Percentiles rank a stretch among this genome's conserved stretches.
Conservation (phyloP, 1,140 invertebrate genomes). For the Harpegnathos saltator region DNA sequence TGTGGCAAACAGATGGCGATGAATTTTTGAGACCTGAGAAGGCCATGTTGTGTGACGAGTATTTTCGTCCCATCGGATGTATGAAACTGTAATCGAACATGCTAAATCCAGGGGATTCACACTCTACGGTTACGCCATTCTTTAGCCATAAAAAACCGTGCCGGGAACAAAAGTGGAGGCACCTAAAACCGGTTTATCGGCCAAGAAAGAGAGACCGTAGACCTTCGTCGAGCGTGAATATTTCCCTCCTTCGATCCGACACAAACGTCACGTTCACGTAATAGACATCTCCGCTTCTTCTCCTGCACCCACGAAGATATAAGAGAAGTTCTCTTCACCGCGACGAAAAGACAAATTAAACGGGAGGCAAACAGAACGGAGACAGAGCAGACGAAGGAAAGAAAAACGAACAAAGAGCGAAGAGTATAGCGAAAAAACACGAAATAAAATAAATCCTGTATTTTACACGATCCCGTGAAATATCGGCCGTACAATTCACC, state of each 20-base stretch:
- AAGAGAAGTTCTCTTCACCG: too few relatives aligned
- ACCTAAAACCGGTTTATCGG: conserved; percentile 28
- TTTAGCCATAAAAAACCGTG: conserved; percentile 7
- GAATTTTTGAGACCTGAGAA: too few relatives aligned
- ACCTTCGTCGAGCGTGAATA: neutral
- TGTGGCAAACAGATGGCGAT: too few relatives aligned
- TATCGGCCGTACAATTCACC: too few relatives aligned
- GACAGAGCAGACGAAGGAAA: too few relatives aligned
- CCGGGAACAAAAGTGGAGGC: neutral
- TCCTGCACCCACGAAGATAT: too few relatives aligned
- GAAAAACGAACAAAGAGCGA: too few relatives aligned
- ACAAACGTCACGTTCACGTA: neutral
- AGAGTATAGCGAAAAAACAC: too few relatives aligned
- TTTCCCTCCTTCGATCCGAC: neutral
- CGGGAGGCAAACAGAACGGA: too few relatives aligned
- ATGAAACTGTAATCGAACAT: neutral
- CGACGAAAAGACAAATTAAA: too few relatives aligned
- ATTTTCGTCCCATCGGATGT: neutral
- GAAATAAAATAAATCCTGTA: too few relatives aligned
- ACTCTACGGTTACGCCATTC: neutral
- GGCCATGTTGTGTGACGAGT: neutral
- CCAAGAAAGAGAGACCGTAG: conserved; percentile 8
- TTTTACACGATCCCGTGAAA: too few relatives aligned
- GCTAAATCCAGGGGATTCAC: neutral
- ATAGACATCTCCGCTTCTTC: neutral